These are phyloP conservation scores for Leptinotarsa tumamoca DNA, from an alignment of 2,888 invertebrate genomes.

Conservation along the genomic window DNA sequence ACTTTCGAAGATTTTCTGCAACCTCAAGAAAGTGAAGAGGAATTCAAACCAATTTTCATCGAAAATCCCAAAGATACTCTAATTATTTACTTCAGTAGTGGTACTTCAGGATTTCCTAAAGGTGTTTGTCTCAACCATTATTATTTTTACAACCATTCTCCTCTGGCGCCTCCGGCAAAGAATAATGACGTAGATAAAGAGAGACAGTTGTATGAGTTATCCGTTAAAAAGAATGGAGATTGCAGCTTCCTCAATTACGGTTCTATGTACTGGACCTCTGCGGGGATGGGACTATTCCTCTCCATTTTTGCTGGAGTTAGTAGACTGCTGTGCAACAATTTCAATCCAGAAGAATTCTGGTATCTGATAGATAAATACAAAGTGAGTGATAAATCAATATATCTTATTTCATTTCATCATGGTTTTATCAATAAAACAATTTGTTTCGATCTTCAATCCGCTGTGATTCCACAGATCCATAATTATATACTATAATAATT, in stretches of 20 bases:
- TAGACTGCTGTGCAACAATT: constrained; percentile 48
- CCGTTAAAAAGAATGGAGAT: constrained; percentile 26
- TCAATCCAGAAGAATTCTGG: constrained; percentile 52
- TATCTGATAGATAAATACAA: constrained; percentile 53
- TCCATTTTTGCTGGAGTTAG: constrained; percentile 49
- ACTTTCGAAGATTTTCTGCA: constrained; percentile 48
- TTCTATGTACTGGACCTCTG: constrained; percentile 58
- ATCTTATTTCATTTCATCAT: not conserved
- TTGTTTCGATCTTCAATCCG: too few species aligned
- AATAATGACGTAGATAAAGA: constrained; percentile 37
- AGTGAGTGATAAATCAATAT: constrained; percentile 38
- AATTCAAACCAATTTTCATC: constrained; percentile 50
- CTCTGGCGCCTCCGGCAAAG: constrained; percentile 30
- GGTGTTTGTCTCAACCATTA: constrained; percentile 56
- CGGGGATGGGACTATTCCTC: constrained; percentile 48
- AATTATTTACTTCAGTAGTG: constrained; percentile 58
- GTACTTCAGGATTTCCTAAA: constrained; percentile 61
- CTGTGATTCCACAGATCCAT: too few species aligned
- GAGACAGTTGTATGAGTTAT: constrained; percentile 35
- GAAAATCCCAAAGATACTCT: constrained; percentile 48
- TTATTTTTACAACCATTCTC: constrained; percentile 39
- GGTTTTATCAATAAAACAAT: too few species aligned
- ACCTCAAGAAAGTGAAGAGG: constrained; percentile 46
- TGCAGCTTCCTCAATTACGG: constrained; percentile 36
- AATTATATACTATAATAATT: too few species aligned